Evolutionary conservation across 1,140 invertebrate species (phyloP), one percentile per base, ranked within the genome.

Genomic region (Acromyrmex echinatior): DNA sequence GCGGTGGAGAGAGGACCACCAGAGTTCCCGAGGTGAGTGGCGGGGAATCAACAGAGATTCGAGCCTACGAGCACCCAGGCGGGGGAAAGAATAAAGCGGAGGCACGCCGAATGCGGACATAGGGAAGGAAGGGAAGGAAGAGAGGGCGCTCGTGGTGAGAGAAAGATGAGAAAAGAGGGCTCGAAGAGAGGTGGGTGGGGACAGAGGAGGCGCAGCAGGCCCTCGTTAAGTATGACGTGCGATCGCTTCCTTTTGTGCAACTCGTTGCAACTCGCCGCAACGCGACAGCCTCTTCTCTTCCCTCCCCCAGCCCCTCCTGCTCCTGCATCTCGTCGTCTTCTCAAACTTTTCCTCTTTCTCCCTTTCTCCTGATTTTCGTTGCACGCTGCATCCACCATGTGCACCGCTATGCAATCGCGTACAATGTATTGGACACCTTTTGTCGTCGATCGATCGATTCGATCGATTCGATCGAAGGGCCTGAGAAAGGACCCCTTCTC

Each of bases 21-120:
- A 94, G 94, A 95, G 95, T 94, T 94, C 92, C 87, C 93, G 95
- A 95, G 95, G 94, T 95, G 95, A 95, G 95, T 94, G 93, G 93
- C 92, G 93, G 93, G 93, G 94, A 95, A 93, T 94, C 95, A 95
- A 95, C 95, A 95, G 94, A 94, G 94, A 95, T 95, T 95, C 92
- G 93, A 93, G 93, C 92, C 92, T 94, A 93, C 91, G 93, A 94
- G 93, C 91, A 92, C 88, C 93, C 70, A 58, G 93, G 93, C 92
- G 91, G 94, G 77, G 88, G 84, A 88, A 87, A 84, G 91, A 92
- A 92, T 87, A 87, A 87, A 89, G 90, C 51, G 60, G 86, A 73
- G 88, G 79, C 58, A 89, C 58, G 68, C 80, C 51, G 78, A 91
- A 88, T 77, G 71, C 62, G 86, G 89, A 91, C 77, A 86, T 73